Conservation (phyloP, 2,888 invertebrate genomes). For the Acanthococcus lagerstroemiae region DNA sequence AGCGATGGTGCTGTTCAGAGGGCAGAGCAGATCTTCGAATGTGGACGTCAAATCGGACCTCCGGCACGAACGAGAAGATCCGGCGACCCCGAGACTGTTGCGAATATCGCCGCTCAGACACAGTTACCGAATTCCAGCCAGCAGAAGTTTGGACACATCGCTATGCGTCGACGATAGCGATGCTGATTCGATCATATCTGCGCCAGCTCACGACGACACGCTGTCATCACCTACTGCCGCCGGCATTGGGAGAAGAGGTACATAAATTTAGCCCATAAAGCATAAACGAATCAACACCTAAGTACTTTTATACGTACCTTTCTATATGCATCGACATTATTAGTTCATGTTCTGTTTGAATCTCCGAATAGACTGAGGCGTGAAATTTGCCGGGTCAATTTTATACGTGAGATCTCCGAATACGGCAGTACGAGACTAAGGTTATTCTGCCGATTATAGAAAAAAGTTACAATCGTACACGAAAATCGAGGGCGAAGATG, state of each 20-base stretch:
- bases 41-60: constrained; percentile 19
- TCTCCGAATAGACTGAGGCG: too few species aligned
- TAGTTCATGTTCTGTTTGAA: too few species aligned
- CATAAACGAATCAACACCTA: too few species aligned
- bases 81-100: constrained; percentile 50
- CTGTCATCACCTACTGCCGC: not conserved
- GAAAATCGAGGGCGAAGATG: too few species aligned
- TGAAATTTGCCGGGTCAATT: too few species aligned
- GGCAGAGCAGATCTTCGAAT: constrained; percentile 12
- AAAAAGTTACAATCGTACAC: too few species aligned
- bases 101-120: constrained; percentile 52
- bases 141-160: constrained; percentile 1
- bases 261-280: too few species aligned
- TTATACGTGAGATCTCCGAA: too few species aligned
- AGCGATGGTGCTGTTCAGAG: constrained; percentile 25
- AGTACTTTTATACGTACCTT: too few species aligned
- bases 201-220: constrained; percentile 9
- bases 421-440: too few species aligned
- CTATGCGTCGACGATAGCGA: constrained; percentile 23
- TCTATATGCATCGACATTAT: too few species aligned
- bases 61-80: constrained; percentile 9
- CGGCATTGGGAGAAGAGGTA: not conserved
- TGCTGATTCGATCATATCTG: constrained; percentile 25
- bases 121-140: constrained; percentile 42
- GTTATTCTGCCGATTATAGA: too few species aligned